phyloP scores from a whole-genome alignment of 2,797 vertebrate species.

The Epinephelus coioides region DNA sequence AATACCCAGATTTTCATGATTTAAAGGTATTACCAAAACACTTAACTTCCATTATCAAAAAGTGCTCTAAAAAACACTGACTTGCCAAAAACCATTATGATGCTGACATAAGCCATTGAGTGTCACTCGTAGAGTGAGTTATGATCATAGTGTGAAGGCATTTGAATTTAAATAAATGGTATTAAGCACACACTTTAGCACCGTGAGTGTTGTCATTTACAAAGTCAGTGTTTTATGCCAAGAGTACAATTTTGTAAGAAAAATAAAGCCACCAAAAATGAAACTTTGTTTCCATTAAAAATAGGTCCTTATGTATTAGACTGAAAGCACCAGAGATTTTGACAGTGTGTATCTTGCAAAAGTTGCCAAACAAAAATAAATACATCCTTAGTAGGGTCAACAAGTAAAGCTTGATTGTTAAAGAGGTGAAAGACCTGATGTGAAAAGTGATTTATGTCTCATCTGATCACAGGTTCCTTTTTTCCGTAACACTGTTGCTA shows the following conservation, averaged over 20 bases:
- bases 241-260: conserved; percentile 77
- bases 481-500: conserved; percentile 50
- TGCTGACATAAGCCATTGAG: conserved; percentile 62
- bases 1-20: conserved; percentile 70
- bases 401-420: conserved; percentile 82
- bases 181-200: conserved; percentile 92
- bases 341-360: conserved; percentile 83
- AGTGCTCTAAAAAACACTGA: conserved; percentile 91
- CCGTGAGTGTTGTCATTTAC: conserved; percentile 89
- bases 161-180: conserved; percentile 83
- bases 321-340: conserved; percentile 93
- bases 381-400: conserved; percentile 86
- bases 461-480: conserved; percentile 74
- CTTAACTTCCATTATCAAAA: conserved; percentile 86
- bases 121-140: conserved; percentile 76
- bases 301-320: conserved; percentile 82
- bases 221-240: conserved; percentile 92
- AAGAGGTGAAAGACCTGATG: conserved; percentile 76
- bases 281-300: conserved; percentile 91
- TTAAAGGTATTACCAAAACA: conserved; percentile 85
- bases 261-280: conserved; percentile 82
- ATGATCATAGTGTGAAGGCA: conserved; percentile 85
- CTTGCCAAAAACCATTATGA: conserved; percentile 80
- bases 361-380: conserved; percentile 84
- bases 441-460: conserved; percentile 62